phyloP scores from a whole-genome alignment of 2,797 vertebrate genomes.

The Gymnoscopelus braueri region DNA sequence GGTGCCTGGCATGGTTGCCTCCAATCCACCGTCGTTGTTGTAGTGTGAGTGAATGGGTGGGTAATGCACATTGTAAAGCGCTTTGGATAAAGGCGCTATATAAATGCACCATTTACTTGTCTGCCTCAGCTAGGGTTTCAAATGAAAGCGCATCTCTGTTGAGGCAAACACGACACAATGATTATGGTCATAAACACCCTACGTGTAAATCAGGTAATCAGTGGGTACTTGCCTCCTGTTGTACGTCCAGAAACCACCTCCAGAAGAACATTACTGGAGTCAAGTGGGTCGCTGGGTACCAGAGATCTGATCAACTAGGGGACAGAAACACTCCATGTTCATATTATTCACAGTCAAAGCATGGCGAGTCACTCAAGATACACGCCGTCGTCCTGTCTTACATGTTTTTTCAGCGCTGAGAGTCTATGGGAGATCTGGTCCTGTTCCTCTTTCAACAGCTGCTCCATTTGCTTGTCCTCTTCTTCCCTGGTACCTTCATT shows the following conservation, averaged over 20 bases:
- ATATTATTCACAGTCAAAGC: background rate
- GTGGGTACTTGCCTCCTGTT: conserved; percentile 88
- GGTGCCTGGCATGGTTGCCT: too few relatives aligned
- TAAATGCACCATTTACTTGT: too few relatives aligned
- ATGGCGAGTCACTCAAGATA: too few relatives aligned
- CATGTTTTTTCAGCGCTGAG: conserved; percentile 79
- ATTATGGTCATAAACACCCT: background rate
- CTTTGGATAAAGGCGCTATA: too few relatives aligned
- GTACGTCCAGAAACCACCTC: conserved; percentile 94
- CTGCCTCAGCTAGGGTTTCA: too few relatives aligned
- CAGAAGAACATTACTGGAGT: conserved; percentile 84
- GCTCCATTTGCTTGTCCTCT: conserved; percentile 81
- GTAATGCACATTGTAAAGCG: too few relatives aligned
- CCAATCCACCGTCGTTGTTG: too few relatives aligned
- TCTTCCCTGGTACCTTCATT: conserved; percentile 71
- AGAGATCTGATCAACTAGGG: conserved; percentile 86
- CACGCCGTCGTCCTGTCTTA: conserved; percentile 57
- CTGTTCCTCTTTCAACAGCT: conserved; percentile 89
- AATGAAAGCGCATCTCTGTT: background rate
- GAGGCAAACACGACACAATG: background rate
- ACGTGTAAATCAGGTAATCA: background rate
- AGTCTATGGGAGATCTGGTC: conserved; percentile 76
- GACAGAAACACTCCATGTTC: background rate
- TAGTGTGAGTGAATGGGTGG: too few relatives aligned
- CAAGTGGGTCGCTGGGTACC: conserved; percentile 85